These are phyloP conservation scores for Tetraneura akinire DNA, from an alignment of 1,140 invertebrate species.

Conservation along the genomic window DNA sequence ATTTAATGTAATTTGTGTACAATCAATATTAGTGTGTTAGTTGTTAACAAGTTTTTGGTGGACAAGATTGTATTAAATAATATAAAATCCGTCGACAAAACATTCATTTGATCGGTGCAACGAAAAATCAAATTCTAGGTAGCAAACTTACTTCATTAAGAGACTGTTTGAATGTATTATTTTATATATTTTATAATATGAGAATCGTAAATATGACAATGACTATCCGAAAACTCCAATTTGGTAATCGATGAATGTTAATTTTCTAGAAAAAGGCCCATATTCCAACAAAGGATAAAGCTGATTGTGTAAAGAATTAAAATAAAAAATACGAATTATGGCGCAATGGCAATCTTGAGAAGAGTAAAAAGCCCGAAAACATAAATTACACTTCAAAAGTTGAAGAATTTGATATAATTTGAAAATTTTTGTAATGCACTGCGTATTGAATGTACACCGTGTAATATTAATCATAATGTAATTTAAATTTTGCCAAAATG, in stretches of 20 bases:
- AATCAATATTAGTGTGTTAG: background rate
- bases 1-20: background rate
- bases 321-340: constrained; percentile 52
- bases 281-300: constrained; percentile 38
- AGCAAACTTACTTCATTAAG: constrained; percentile 52
- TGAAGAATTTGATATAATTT: constrained; percentile 53
- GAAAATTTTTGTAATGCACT: too few relatives aligned
- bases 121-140: constrained; percentile 51
- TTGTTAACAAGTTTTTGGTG: too few relatives aligned
- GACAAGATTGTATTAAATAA: constrained; percentile 9
- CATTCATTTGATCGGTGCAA: constrained; percentile 2
- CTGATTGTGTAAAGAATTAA: constrained; percentile 52
- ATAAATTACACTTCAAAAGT: constrained; percentile 49
- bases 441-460: too few relatives aligned
- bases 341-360: constrained; percentile 52
- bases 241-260: constrained; percentile 52
- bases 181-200: constrained; percentile 54
- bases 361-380: constrained; percentile 39
- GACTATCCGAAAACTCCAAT: constrained; percentile 50
- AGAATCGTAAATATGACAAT: constrained; percentile 49
- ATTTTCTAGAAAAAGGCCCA: constrained; percentile 52
- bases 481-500: too few relatives aligned
- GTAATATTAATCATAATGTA: too few relatives aligned
- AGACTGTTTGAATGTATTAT: constrained; percentile 51
- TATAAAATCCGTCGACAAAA: background rate